Evolutionary conservation across 2,888 invertebrate genomes (phyloP), one percentile per base, ranked within the genome.

Genomic region (Epinotia brunnichana): DNA sequence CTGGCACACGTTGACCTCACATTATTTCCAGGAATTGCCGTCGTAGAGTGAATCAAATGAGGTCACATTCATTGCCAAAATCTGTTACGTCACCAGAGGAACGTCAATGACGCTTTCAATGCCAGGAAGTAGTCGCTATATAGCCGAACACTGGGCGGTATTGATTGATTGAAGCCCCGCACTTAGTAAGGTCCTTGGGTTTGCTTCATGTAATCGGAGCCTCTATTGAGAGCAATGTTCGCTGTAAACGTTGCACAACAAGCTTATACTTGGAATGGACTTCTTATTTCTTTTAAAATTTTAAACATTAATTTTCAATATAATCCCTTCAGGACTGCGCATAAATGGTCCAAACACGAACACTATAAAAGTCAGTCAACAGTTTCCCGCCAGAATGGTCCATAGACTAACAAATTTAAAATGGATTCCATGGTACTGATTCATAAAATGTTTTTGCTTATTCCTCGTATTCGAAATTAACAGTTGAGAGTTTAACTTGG

Each of bases 41-140:
- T 35, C 54, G 41, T 56, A 21, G 21, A 39, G 19, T 54, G n/a
- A 66, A 56, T 56, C 39, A 24, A 66, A 56, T 56, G 66, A 56
- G 54, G n/a, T 15, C 66, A 41, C 54, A 66, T 66, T 66, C 41
- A 39, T 41, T 54, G 66, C 66, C 54, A 54, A 66, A 66, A 54
- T 66, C 21, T 54, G 54, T 66, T 56, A 66, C 54, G 66, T 66
- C 66, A 66, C 64, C 64, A 48, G 39, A 64, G 15, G 39, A 54
- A 54, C 35, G 39, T 66, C 39, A 66, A 56, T 66, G 66, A 54
- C 17, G 66, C 66, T 39, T 64, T 64, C 66, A 66, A 54, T 66
- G 66, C n/a, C 54, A 54, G 54, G 35, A 63, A 53, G 19, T 48
- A 19, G 15, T 39, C n/a, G 41, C 54, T 66, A 53, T 66, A 53